Conservation (phyloP, 2,888 invertebrate genomes). For the Thymelicus sylvestris region DNA sequence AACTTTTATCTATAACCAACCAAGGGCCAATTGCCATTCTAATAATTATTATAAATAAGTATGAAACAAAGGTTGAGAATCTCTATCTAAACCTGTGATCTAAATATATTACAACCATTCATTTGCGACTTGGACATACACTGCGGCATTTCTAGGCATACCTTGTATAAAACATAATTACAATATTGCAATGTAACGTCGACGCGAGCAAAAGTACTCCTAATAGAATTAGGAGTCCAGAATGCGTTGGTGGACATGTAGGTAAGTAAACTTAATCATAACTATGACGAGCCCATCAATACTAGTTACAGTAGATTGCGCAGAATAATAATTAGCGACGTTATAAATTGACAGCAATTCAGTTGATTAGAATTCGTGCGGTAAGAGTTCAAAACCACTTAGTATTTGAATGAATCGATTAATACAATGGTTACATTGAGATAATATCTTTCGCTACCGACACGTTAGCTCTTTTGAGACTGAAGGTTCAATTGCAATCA, state of each 20-base stretch:
- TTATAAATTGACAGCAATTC: conserved; percentile 57
- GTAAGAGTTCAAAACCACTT: conserved; percentile 49
- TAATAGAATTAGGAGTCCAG: background rate
- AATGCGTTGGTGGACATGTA: conserved; percentile 68
- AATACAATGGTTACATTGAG: conserved; percentile 59
- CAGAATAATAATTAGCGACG: conserved; percentile 56
- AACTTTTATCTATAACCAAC: too few species aligned
- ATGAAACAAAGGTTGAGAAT: conserved; percentile 18
- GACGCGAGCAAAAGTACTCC: background rate
- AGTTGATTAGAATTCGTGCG: conserved; percentile 60
- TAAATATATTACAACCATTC: background rate
- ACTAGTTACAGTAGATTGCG: conserved; percentile 43
- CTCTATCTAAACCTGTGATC: background rate
- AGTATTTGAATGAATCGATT: conserved; percentile 53
- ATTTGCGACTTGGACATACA: conserved; percentile 8
- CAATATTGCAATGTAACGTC: conserved; percentile 7
- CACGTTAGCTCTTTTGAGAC: background rate
- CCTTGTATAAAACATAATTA: background rate
- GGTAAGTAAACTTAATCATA: conserved; percentile 65
- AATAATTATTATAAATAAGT: background rate
- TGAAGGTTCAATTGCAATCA: too few species aligned
- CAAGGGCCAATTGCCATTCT: too few species aligned
- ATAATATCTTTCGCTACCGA: conserved; percentile 59
- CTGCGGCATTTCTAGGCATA: background rate
- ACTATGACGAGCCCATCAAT: conserved; percentile 61